A percentile compares a stretch with the other conserved stretches of the same genome.
Conservation (phyloP, 2,888 invertebrate species). For the Acleris holmiana region DNA sequence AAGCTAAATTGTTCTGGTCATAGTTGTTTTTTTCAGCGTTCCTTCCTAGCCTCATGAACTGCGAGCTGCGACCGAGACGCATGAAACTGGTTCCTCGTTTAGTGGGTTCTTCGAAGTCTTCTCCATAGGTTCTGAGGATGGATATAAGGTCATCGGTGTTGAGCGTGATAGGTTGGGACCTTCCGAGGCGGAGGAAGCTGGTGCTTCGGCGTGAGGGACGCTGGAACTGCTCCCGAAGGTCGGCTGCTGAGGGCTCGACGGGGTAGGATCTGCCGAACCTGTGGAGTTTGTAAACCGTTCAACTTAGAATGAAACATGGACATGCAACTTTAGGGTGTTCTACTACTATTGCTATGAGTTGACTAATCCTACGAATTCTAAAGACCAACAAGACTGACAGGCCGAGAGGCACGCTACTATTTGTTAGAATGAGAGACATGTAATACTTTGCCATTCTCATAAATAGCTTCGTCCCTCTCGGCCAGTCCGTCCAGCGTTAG, state of each 20-base stretch:
- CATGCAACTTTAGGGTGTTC: slow-evolving; percentile 23
- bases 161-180: slow-evolving; percentile 66
- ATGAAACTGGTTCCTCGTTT: slow-evolving; percentile 71
- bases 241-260: slow-evolving; percentile 70
- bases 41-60: slow-evolving; percentile 79
- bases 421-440: too few species aligned
- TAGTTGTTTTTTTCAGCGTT: slow-evolving; percentile 53
- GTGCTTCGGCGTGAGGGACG: slow-evolving; percentile 65
- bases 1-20: slow-evolving; percentile 60
- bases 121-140: slow-evolving; percentile 68
- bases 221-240: slow-evolving; percentile 66
- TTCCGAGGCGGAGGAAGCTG: slow-evolving; percentile 75
- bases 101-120: slow-evolving; percentile 62
- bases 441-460: too few species aligned
- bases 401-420: too few species aligned
- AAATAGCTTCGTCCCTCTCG: too few species aligned
- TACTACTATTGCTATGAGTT: slow-evolving; percentile 1
- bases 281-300: slow-evolving; percentile 40
- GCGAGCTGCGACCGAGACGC: slow-evolving; percentile 72
- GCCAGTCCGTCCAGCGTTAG: too few species aligned
- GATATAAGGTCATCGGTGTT: slow-evolving; percentile 70
- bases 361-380: too few species aligned
- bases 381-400: too few species aligned
- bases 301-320: slow-evolving; percentile 32
- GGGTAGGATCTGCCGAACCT: slow-evolving; percentile 78